Evolutionary conservation across 2,113 vertebrate genomes (phyloP), one percentile per base, ranked within the genome.

Genomic region (Oryzias melastigma): DNA sequence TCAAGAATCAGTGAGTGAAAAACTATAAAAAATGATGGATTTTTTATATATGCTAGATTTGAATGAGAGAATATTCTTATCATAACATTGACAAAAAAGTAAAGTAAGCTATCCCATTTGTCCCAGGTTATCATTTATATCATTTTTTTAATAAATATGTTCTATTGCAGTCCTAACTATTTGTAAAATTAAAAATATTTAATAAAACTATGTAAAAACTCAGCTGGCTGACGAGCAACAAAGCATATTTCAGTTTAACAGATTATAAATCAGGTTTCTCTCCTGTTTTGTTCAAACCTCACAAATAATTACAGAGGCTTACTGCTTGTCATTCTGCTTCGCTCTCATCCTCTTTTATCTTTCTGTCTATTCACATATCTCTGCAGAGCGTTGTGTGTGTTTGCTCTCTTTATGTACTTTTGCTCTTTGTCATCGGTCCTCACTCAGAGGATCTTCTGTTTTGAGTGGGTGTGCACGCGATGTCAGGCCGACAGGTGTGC

Each of bases 401-500:
- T 46, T 51, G 58, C 60, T 14, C 20, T 17, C 52, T 27, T 76
- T 58, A 69, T 42, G 62, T 56, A 65, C 41, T 43, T 59, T 2
- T 47, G n/a, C 14, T 24, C 35, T 24, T n/a, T 25, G 47, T 62
- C 4, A 12, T 24, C 61, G 29, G 57, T 52, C 40, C 18, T 54
- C 40, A 49, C 14, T 48, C 25, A 44, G 53, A 46, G 46, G 16
- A 62, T 73, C 63, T 62, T 25, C 15, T 19, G 20, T 41, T 65
- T 66, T 19, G 17, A 52, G 22, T 50, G 22, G 64, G 60, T 65
- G 75, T 45, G 12, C 46, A 45, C 2, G 1, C 58, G 56, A 61
- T 72, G 75, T 53, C 24, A 63, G 17, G 24, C 58, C 60, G 24
- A 55, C 74, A 79, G 71, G 77, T 82, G 68, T 85, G 74, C 35